Evolutionary conservation across 2,797 vertebrate species (phyloP), one percentile per base, ranked within the genome.

Genomic region (Molothrus aeneus): DNA sequence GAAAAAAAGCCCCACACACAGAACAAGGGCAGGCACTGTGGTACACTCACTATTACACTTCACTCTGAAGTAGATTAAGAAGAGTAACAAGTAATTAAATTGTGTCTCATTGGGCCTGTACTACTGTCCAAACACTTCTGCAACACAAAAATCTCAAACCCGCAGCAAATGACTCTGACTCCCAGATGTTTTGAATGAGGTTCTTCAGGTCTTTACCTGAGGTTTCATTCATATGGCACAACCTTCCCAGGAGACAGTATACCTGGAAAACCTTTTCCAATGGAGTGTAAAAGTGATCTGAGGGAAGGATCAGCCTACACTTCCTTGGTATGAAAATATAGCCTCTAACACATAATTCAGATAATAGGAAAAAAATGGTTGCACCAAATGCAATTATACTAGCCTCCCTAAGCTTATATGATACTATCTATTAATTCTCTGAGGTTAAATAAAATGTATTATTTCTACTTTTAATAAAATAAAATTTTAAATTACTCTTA

Each of bases 61-160:
- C 81, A 80, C 54, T 88, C 70, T 96, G 95, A 97, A 96, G 90
- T 66, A 84, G 50, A 59, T 96, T 92, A 94, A 92, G 92, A 95
- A 61, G 9, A 77, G 64, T 87, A 85, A 78, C 32, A 68, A 92
- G 75, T 80, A 91, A 95, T 92, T 89, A 83, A 87, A 90, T 80
- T 63, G 16, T 31, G 38, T 85, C 74, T 50, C 10, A 1, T 70
- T 89, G 53, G 57, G 74, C 45, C 51, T 21, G 3, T 45, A 69
- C 19, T n/a, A 69, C 56, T 96, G 92, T 68, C 81, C 47, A 88
- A 87, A 88, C 14, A 82, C 13, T 93, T 74, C 74, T 83, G 66
- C 72, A 85, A 60, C 26, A 16, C 59, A 53, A 40, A 31, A 38
- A 13, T 9, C 19, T 3, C 22, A 31, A 32, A 34, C 9, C 6